Evolutionary conservation across 2,113 vertebrate species (phyloP).

Genomic region (Etheostoma spectabile): DNA sequence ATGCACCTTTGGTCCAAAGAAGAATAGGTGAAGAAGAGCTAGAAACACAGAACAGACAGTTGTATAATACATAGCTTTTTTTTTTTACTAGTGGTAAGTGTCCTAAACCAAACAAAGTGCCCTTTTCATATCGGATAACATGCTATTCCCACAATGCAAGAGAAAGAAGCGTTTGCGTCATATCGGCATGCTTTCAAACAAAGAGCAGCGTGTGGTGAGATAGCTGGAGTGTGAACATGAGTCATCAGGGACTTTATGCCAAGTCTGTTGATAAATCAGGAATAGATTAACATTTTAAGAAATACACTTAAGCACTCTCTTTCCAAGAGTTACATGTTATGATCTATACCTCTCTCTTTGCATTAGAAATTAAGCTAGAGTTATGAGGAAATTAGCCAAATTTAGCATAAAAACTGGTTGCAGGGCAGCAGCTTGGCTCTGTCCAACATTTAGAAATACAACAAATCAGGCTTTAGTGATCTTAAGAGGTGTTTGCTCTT

Average conservation of each 20-base stretch:
- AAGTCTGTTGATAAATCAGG: slow-evolving; percentile 30
- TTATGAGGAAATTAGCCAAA: not conserved
- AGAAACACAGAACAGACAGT: slow-evolving; percentile 22
- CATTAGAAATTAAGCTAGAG: not conserved
- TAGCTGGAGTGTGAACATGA: slow-evolving; percentile 34
- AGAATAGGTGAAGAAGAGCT: slow-evolving; percentile 8
- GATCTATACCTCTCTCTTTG: not conserved
- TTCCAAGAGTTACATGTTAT: not conserved
- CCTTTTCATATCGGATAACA: slow-evolving; percentile 31
- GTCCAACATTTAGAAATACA: too few relatives aligned
- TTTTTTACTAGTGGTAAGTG: slow-evolving; percentile 13
- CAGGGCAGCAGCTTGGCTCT: too few relatives aligned
- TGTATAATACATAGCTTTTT: slow-evolving; percentile 6
- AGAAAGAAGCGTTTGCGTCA: not conserved
- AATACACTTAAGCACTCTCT: not conserved
- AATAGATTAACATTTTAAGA: slow-evolving; percentile 21
- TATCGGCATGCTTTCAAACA: slow-evolving; percentile 9
- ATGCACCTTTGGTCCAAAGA: slow-evolving; percentile 2
- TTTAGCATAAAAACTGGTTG: not conserved
- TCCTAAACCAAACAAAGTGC: slow-evolving; percentile 31
- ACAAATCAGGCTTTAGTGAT: too few relatives aligned
- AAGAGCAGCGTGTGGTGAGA: slow-evolving; percentile 21
- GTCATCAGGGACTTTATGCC: slow-evolving; percentile 46
- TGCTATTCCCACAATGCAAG: slow-evolving; percentile 13
- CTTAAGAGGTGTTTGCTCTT: too few relatives aligned